Evolutionary conservation across 2,888 invertebrate genomes (phyloP).

Genomic region (Folsomia candida): DNA sequence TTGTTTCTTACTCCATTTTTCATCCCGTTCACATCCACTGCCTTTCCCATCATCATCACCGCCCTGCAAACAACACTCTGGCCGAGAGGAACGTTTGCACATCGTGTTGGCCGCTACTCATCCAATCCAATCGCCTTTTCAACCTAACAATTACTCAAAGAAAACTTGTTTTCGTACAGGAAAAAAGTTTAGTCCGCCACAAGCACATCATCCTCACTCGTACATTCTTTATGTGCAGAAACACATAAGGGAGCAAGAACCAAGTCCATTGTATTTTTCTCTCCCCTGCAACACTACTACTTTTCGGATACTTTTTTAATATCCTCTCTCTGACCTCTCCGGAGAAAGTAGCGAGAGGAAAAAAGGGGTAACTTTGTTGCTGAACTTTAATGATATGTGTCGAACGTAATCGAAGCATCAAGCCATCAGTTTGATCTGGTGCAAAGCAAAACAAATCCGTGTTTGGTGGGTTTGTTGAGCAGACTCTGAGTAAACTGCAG

Average conservation of each 20-base stretch:
- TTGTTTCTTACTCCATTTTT: constrained; percentile 28
- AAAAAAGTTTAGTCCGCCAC: no score
- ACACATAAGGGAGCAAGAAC: no score
- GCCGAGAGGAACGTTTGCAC: no score
- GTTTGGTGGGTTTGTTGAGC: background rate
- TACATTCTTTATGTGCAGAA: no score
- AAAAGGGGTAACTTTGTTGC: background rate
- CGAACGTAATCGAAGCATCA: background rate
- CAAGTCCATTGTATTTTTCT: background rate
- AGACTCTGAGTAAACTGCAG: background rate
- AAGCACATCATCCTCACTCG: no score
- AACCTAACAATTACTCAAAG: no score
- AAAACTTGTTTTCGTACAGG: no score
- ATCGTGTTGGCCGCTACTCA: no score
- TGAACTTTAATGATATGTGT: constrained; percentile 4
- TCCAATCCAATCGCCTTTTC: no score
- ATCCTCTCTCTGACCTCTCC: background rate
- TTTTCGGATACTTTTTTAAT: constrained; percentile 1
- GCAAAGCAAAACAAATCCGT: background rate
- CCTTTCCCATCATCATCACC: background rate
- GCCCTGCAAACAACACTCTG: no score
- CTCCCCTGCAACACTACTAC: no score
- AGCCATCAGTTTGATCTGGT: background rate
- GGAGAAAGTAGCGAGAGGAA: no score
- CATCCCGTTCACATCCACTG: constrained; percentile 15